Conservation (phyloP, 2,797 vertebrate genomes). For the Eulemur mongoz region DNA sequence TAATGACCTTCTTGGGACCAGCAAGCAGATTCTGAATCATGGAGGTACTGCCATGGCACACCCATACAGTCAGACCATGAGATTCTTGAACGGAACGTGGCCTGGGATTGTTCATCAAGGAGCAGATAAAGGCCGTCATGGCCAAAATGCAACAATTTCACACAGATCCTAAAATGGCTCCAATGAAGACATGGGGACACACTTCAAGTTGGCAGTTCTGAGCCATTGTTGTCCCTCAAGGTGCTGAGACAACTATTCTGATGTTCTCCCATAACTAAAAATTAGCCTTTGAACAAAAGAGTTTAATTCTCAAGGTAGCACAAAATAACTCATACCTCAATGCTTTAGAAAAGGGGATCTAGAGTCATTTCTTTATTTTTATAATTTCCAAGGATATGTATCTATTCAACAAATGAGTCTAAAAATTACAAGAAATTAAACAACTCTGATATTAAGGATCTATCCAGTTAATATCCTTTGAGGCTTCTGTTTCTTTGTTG, state of each 20-base stretch:
- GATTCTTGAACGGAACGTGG: not conserved
- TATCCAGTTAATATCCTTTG: not conserved
- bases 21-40: not conserved
- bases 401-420: not conserved
- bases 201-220: not conserved
- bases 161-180: not conserved
- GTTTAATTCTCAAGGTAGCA: not conserved
- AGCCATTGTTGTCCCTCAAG: not conserved
- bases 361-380: not conserved
- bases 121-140: not conserved
- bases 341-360: not conserved
- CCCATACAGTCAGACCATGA: not conserved
- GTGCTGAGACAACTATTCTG: not conserved
- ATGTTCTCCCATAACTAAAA: not conserved
- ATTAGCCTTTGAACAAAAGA: not conserved
- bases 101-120: not conserved
- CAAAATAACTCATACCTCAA: not conserved
- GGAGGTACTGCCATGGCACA: not conserved
- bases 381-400: not conserved
- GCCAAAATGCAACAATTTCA: not conserved
- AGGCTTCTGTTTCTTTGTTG: not conserved
- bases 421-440: constrained; percentile 26
- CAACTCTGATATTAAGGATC: not conserved
- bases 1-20: not conserved
- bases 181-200: not conserved